These are phyloP conservation scores for Patella ulyssiponensis DNA, from an alignment of 2,888 invertebrate genomes.

Conservation along the genomic window DNA sequence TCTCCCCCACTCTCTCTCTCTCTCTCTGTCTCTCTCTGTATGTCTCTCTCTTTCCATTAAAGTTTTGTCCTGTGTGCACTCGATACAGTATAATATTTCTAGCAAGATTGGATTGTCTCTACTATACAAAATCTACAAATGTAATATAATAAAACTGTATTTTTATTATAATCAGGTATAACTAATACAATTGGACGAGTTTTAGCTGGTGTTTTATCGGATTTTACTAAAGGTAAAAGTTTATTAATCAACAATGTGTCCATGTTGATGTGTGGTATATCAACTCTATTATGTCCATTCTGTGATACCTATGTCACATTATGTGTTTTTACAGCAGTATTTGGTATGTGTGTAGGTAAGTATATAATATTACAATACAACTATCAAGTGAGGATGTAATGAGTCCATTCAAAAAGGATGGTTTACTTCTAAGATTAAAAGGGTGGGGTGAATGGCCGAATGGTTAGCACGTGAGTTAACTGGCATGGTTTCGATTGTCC, in stretches of 20 bases:
- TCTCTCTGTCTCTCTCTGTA: conserved; percentile 3
- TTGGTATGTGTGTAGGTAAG: conserved; percentile 79
- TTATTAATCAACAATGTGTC: conserved; percentile 91
- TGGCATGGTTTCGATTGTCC: no score
- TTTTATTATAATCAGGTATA: conserved; percentile 74
- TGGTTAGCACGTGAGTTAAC: background rate
- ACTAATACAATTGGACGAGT: conserved; percentile 95
- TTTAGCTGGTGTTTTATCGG: conserved; percentile 88
- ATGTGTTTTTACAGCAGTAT: conserved; percentile 86
- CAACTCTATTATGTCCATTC: conserved; percentile 87
- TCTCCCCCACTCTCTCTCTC: conserved; percentile 16
- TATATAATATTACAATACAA: background rate
- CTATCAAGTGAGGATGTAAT: no score
- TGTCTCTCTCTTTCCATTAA: background rate
- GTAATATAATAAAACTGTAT: no score
- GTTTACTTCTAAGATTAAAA: no score
- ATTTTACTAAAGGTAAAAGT: conserved; percentile 81
- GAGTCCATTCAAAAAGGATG: no score
- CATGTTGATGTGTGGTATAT: conserved; percentile 87
- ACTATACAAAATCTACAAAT: no score
- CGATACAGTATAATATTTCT: no score
- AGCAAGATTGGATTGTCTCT: no score
- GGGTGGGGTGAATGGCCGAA: background rate
- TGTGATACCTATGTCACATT: conserved; percentile 84
- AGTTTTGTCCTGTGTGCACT: no score